phyloP scores from a whole-genome alignment of 1,140 invertebrate species.

The Drosophila parabipectinata region DNA sequence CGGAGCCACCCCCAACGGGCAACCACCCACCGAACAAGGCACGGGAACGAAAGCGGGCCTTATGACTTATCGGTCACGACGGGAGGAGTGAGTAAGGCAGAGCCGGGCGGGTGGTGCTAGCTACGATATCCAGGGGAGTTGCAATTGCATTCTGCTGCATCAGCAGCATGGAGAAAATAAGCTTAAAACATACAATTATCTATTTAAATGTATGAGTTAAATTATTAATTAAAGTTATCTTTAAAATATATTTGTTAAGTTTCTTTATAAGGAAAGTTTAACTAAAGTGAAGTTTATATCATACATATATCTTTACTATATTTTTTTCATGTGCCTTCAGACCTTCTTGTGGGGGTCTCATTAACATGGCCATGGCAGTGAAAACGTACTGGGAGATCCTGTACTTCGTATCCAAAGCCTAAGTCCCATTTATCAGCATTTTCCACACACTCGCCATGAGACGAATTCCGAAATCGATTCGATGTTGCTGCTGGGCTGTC shows the following conservation, averaged over 20 bases:
- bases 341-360: conserved; percentile 39
- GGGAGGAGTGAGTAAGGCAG: conserved; percentile 1
- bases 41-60: conserved; percentile 1
- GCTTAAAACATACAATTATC: background rate
- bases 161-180: conserved; percentile 7
- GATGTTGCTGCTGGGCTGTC: conserved; percentile 32
- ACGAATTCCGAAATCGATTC: conserved; percentile 81
- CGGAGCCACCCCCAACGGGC: conserved; percentile 31
- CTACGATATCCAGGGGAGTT: conserved; percentile 1
- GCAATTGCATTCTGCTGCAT: conserved; percentile 38
- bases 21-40: conserved; percentile 27
- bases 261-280: background rate
- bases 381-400: conserved; percentile 21
- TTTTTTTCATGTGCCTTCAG: conserved; percentile 3
- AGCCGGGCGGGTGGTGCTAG: conserved; percentile 1
- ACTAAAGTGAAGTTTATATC: background rate
- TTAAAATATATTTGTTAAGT: background rate
- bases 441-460: conserved; percentile 78
- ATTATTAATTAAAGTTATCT: background rate
- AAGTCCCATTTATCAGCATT: conserved; percentile 77
- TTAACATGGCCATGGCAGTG: conserved; percentile 65
- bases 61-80: conserved; percentile 60
- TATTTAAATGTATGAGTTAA: background rate
- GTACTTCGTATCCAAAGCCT: conserved; percentile 20
- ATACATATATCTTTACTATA: background rate